Conservation (phyloP, 1,140 invertebrate species). For the Aphaenogaster rudis region DNA sequence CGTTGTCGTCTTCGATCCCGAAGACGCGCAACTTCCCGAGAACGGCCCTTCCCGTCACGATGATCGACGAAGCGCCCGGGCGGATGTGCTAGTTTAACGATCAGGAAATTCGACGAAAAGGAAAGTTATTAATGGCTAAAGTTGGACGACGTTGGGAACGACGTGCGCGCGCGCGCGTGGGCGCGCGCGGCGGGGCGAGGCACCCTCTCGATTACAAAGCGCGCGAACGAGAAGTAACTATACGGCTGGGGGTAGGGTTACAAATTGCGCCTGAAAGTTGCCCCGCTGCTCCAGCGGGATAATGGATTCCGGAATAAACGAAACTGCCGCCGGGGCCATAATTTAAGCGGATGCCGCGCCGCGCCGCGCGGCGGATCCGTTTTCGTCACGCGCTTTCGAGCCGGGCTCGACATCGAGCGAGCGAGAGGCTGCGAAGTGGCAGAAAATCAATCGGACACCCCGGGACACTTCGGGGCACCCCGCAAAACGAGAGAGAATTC, state of each 20-base stretch:
- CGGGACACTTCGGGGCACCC: conserved; percentile 58
- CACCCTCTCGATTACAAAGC: conserved; percentile 60
- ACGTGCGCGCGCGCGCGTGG: background rate
- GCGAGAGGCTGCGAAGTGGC: conserved; percentile 58
- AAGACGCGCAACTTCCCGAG: conserved; percentile 40
- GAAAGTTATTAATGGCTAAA: conserved; percentile 73
- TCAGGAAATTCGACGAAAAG: conserved; percentile 48
- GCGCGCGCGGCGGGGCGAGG: background rate
- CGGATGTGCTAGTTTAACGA: conserved; percentile 61
- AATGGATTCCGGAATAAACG: conserved; percentile 69
- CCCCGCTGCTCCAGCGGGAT: conserved; percentile 37
- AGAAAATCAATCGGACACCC: conserved; percentile 71
- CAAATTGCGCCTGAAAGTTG: conserved; percentile 67
- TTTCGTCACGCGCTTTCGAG: conserved; percentile 64
- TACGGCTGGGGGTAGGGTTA: conserved; percentile 37
- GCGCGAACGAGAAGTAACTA: conserved; percentile 39
- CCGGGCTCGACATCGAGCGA: conserved; percentile 48
- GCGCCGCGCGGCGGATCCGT: conserved; percentile 12
- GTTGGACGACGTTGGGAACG: conserved; percentile 42
- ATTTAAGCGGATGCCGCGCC: conserved; percentile 64
- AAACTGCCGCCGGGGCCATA: conserved; percentile 53
- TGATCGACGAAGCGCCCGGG: conserved; percentile 45
- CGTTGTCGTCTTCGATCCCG: conserved; percentile 36
- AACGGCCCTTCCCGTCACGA: conserved; percentile 27
- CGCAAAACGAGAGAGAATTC: conserved; percentile 51